Evolutionary conservation across 2,888 invertebrate genomes (phyloP).

Genomic region (Epinotia bilunana): DNA sequence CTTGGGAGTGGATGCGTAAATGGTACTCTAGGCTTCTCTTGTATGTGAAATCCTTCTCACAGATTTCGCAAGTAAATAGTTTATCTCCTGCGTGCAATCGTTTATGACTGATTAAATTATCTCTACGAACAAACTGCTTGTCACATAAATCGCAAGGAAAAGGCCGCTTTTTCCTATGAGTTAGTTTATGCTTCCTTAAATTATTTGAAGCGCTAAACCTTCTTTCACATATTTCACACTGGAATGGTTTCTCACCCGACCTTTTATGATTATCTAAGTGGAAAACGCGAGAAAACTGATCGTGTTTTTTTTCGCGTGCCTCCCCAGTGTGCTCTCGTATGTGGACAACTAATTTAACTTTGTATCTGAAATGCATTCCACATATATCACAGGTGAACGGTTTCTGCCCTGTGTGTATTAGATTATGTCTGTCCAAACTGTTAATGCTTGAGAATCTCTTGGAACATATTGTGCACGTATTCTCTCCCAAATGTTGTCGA

Average conservation of each 20-base stretch:
- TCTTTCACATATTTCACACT: conserved; percentile 6
- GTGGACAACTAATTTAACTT: background rate
- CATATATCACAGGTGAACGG: background rate
- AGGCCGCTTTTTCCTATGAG: background rate
- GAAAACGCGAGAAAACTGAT: background rate
- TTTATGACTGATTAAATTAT: background rate
- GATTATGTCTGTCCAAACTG: conserved; percentile 2
- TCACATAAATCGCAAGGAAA: conserved; percentile 3
- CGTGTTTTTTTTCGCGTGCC: background rate
- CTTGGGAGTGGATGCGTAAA: conserved; percentile 6
- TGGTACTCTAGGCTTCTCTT: conserved; percentile 3
- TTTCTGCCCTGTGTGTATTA: background rate
- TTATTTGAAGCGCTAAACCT: background rate
- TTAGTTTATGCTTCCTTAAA: conserved; percentile 8
- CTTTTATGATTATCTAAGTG: too few species aligned
- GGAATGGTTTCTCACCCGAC: background rate
- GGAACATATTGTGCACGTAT: conserved; percentile 1
- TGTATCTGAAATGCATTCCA: background rate
- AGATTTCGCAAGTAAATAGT: conserved; percentile 2
- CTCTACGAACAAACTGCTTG: conserved; percentile 6
- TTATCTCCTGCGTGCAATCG: conserved; percentile 10
- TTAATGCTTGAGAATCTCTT: background rate
- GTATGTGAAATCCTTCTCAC: background rate
- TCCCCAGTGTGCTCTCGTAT: background rate
- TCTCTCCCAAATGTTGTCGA: conserved; percentile 5